Conservation (phyloP, 1,140 invertebrate genomes). For the Aradophagus sp. region DNA sequence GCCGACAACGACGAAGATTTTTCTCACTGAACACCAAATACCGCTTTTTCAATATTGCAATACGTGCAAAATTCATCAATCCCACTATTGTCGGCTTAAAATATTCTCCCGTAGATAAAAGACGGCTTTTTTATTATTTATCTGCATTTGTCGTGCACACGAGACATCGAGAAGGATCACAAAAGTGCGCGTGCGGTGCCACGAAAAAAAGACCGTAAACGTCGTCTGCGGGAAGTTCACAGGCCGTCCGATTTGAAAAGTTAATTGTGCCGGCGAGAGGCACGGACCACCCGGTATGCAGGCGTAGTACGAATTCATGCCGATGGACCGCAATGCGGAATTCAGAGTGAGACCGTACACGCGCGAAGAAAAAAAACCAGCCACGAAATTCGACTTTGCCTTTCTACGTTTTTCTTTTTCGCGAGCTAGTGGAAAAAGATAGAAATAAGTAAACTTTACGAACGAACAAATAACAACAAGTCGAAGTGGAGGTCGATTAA, state of each 20-base stretch:
- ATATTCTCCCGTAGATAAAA: no score
- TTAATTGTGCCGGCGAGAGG: slow-evolving; percentile 60
- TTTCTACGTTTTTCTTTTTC: no score
- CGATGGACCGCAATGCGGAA: slow-evolving; percentile 73
- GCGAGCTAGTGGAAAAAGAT: no score
- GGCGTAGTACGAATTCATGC: slow-evolving; percentile 68
- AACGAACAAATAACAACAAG: no score
- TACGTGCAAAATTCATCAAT: no score
- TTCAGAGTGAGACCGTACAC: slow-evolving; percentile 64
- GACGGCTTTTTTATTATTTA: slow-evolving; percentile 16
- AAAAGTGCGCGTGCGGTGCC: background rate
- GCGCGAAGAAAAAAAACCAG: slow-evolving; percentile 63
- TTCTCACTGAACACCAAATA: no score
- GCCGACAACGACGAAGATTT: no score
- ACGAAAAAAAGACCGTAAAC: slow-evolving; percentile 29
- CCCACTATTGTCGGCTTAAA: no score
- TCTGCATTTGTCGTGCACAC: slow-evolving; percentile 1
- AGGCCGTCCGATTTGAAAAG: slow-evolving; percentile 61
- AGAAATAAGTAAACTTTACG: no score
- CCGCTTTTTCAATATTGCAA: no score
- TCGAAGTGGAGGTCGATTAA: no score
- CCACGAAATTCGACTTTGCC: no score
- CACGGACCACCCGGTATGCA: slow-evolving; percentile 61
- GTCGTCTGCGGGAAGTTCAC: slow-evolving; percentile 38
- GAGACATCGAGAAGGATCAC: slow-evolving; percentile 12